These are phyloP conservation scores for Boloria euphrosyne DNA, from an alignment of 2,888 invertebrate genomes.

Conservation along the genomic window DNA sequence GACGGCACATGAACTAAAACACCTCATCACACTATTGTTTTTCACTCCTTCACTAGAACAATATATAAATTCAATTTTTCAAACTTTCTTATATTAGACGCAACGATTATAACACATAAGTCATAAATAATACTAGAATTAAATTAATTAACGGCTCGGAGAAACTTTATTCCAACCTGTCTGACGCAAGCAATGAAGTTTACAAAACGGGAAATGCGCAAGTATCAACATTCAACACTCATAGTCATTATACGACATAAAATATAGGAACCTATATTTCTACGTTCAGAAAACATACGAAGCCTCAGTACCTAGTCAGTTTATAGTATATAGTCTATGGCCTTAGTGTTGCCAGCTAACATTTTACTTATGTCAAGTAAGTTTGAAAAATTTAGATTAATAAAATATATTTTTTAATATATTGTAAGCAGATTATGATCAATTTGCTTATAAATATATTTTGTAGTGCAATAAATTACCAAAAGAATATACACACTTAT, in stretches of 20 bases:
- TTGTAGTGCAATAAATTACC: too few species aligned
- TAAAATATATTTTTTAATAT: background rate
- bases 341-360: conserved; percentile 5
- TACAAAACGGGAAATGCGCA: conserved; percentile 37
- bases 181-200: conserved; percentile 39
- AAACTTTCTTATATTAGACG: conserved; percentile 6
- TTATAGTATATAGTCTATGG: too few species aligned
- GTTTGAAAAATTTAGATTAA: background rate
- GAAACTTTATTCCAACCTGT: conserved; percentile 24
- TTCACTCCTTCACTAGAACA: conserved; percentile 19
- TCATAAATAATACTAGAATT: conserved; percentile 8
- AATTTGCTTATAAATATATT: too few species aligned
- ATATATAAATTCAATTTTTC: conserved; percentile 22
- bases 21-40: conserved; percentile 46
- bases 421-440: background rate
- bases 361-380: background rate
- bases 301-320: too few species aligned
- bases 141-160: conserved; percentile 6
- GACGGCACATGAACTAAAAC: conserved; percentile 54
- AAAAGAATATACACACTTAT: too few species aligned
- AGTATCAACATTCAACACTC: conserved; percentile 19
- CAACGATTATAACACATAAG: background rate
- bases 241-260: conserved; percentile 4
- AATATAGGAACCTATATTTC: background rate
- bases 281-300: conserved; percentile 3